Base-by-base conservation (phyloP, 2,888 invertebrate genomes). In the Aphodius sticticus region DNA sequence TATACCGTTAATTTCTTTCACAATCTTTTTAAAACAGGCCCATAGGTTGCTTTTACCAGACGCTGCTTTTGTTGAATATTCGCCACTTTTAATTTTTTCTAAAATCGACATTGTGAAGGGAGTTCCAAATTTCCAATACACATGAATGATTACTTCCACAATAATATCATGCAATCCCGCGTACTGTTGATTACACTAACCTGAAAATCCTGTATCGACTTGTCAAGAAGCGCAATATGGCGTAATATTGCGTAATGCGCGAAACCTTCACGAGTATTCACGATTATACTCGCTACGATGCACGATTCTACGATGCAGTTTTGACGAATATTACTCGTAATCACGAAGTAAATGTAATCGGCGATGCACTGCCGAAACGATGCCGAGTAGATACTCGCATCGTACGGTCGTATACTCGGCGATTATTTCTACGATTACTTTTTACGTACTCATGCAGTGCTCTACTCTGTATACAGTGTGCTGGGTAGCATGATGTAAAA, bases 391-490 rank as follows among this genome's bases (percentile, higher is more conserved):
- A 15, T 71, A 71, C 71, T 71, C 71, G 16, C 15, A 71, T 71
- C 53, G 53, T 53, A 53, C 53, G 53, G 6, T 53, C 53, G 53
- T 53, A 53, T 53, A 53, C 53, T 53, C 71, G 71, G 71, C 71
- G 71, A 71, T 71, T 71, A 71, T 71, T 71, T 71, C 15, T 71
- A 16, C 12, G 71, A 71, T 15, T 71, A 71, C 71, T 71, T 71
- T 71, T 71, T 71, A 71, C 71, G 71, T 71, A 71, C 71, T 71
- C 71, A 15, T 71, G 71, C 71, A 71, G 71, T 71, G 16, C 71
- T 71, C 71, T 71, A 71, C n/a, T n/a, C n/a, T n/a, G n/a, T n/a
- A n/a, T n/a, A n/a, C n/a, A n/a, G n/a, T n/a, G n/a, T n/a, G n/a
- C n/a, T n/a, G n/a, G n/a, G n/a, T n/a, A n/a, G n/a, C n/a, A n/a